Conservation (phyloP, 2,888 invertebrate genomes). For the Acronicta leporina region DNA sequence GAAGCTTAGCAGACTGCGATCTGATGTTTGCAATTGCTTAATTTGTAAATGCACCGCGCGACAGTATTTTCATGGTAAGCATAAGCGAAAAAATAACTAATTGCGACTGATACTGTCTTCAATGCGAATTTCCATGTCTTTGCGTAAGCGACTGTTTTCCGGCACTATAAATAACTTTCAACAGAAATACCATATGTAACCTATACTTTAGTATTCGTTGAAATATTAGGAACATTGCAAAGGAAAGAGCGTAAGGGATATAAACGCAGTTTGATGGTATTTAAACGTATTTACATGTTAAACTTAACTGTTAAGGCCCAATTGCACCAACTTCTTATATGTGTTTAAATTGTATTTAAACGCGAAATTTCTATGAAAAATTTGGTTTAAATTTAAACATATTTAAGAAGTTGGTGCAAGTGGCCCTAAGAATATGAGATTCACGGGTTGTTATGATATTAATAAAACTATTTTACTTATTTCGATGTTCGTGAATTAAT, state of each 20-base stretch:
- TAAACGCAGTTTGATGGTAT: too few relatives aligned
- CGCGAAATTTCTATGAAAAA: too few relatives aligned
- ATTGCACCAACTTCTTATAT: too few relatives aligned
- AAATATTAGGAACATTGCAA: not conserved
- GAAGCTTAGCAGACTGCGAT: not conserved
- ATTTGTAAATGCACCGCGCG: conserved; percentile 7
- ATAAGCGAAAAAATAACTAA: conserved; percentile 2
- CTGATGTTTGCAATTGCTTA: not conserved
- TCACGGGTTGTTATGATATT: not conserved
- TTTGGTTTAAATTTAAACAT: too few relatives aligned
- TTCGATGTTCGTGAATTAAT: conserved; percentile 20
- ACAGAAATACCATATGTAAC: conserved; percentile 8
- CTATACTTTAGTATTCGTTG: not conserved
- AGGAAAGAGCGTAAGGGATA: not conserved
- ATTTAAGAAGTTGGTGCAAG: too few relatives aligned
- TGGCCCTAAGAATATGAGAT: too few relatives aligned
- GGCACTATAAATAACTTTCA: conserved; percentile 23
- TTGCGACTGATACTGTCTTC: conserved; percentile 12
- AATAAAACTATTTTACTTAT: conserved; percentile 12
- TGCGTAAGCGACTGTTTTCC: conserved; percentile 20
- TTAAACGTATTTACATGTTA: too few relatives aligned
- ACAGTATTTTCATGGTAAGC: conserved; percentile 2
- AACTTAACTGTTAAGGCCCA: too few relatives aligned
- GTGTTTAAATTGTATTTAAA: too few relatives aligned
- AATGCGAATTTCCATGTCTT: conserved; percentile 30